Base-by-base conservation (phyloP, 2,888 invertebrate species). In the Eupithecia subfuscata region DNA sequence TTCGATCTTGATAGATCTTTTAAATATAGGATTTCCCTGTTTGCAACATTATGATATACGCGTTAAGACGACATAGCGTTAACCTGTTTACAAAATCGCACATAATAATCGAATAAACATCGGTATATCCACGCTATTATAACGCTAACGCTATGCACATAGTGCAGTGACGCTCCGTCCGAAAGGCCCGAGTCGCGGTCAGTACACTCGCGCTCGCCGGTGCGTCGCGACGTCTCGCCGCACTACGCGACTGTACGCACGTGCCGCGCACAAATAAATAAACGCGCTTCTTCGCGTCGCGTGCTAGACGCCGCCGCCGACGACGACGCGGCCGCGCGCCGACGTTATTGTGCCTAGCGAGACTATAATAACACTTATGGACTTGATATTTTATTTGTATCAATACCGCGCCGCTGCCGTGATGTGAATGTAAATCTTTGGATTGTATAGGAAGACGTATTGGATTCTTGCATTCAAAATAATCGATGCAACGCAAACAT, bases 401-500 rank as follows among this genome's bases (percentile, higher is more conserved):
- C 40, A 64, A 64, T 60, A 60, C 60, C 25, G 64, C 12, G 22
- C 34, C 18, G 64, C 56, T 64, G 64, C 16, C 16, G 64, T 64
- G 69, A 34, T 56, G 52, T 52, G 34, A 52, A 45, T 43, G 45
- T 45, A 45, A 69, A 56, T n/a, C 37, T 56, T 70, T 60, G n/a
- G 56, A 60, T 64, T 34, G 64, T 64, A 64, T 34, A 18, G 18
- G 16, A 34, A 34, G 56, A 56, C 30, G 67, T 69, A 56, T 40
- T 70, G 40, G 34, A 70, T 73, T 72, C 40, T 65, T 65, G 48
- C 43, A 74, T 74, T 69, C 69, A 45, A 65, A 71, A 86, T 88
- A 92, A 94, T 94, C 93, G 93, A 94, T 92, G 92, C 89, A 90
- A 90, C 84, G 89, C 91, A 91, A 91, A 91, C 91, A 92, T 89